A percentile compares a stretch with the other conserved stretches of the same genome.
Conservation (phyloP, 2,888 invertebrate genomes). For the Drosophila falleni region DNA sequence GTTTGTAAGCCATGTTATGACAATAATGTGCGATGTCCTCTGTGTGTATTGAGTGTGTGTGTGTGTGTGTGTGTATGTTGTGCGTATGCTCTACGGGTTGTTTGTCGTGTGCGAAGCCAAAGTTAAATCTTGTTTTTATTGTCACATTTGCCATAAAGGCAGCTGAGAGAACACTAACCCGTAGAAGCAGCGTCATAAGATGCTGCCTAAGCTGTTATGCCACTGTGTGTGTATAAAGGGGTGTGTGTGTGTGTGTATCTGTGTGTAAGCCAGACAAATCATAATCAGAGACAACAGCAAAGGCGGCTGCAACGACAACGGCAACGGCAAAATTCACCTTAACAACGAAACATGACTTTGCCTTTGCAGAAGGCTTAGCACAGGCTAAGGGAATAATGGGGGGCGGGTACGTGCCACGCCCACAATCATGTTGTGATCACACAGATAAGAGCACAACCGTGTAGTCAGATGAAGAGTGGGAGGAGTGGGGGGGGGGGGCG, state of each 20-base stretch:
- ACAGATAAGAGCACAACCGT: constrained; percentile 13
- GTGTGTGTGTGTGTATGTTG: constrained; percentile 29
- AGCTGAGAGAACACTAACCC: constrained; percentile 51
- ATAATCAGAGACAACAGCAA: constrained; percentile 70
- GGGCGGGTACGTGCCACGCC: constrained; percentile 40
- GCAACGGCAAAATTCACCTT: constrained; percentile 53
- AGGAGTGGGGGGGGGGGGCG: neutral
- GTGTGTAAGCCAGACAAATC: constrained; percentile 74
- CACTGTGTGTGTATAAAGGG: constrained; percentile 2
- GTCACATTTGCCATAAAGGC: constrained; percentile 77
- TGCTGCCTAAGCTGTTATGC: constrained; percentile 56
- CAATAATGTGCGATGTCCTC: constrained; percentile 67
- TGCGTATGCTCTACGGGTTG: constrained; percentile 29
- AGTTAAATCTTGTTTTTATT: constrained; percentile 79
- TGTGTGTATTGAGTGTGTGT: constrained; percentile 12
- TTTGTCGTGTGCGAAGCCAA: constrained; percentile 61
- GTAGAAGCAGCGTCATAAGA: constrained; percentile 60
- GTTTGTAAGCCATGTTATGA: constrained; percentile 77
- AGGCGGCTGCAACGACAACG: constrained; percentile 44
- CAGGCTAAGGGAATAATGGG: constrained; percentile 8
- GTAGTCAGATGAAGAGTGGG: neutral
- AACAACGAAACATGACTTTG: constrained; percentile 57
- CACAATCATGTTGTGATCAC: constrained; percentile 26
- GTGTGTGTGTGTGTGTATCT: constrained; percentile 13
- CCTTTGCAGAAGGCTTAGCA: constrained; percentile 13